Conservation (phyloP, 2,797 vertebrate species). For the Prionace glauca region DNA sequence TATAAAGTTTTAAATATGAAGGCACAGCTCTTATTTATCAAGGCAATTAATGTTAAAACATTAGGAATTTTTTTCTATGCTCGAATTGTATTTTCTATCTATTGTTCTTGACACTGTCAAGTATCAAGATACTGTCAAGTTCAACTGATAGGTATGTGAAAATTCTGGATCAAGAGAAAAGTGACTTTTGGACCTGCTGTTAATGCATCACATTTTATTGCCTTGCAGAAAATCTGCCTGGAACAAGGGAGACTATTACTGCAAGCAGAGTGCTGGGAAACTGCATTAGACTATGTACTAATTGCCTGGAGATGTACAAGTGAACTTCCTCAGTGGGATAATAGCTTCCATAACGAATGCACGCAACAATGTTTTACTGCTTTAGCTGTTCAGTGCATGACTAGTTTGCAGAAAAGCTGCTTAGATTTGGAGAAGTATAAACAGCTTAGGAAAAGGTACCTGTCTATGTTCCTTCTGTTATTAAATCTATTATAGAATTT, state of each 20-base stretch:
- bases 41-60: no score
- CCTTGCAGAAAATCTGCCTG: slow-evolving; percentile 57
- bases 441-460: slow-evolving; percentile 59
- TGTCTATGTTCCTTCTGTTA: background rate
- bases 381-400: slow-evolving; percentile 51
- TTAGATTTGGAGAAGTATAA: slow-evolving; percentile 47
- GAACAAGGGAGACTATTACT: slow-evolving; percentile 60
- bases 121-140: background rate
- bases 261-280: slow-evolving; percentile 56
- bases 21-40: no score
- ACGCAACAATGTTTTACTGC: slow-evolving; percentile 56
- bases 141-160: background rate
- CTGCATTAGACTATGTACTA: slow-evolving; percentile 54
- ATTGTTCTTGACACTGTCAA: background rate
- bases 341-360: slow-evolving; percentile 53
- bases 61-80: background rate
- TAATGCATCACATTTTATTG: background rate
- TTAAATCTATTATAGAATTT: background rate
- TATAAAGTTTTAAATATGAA: background rate
- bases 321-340: slow-evolving; percentile 64
- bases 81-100: background rate
- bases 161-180: background rate
- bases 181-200: background rate
- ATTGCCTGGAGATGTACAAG: slow-evolving; percentile 59
- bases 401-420: slow-evolving; percentile 52